Evolutionary conservation across 1,140 invertebrate genomes (phyloP), one percentile per base, ranked within the genome.

Genomic region (Zaprionus ornatus): DNA sequence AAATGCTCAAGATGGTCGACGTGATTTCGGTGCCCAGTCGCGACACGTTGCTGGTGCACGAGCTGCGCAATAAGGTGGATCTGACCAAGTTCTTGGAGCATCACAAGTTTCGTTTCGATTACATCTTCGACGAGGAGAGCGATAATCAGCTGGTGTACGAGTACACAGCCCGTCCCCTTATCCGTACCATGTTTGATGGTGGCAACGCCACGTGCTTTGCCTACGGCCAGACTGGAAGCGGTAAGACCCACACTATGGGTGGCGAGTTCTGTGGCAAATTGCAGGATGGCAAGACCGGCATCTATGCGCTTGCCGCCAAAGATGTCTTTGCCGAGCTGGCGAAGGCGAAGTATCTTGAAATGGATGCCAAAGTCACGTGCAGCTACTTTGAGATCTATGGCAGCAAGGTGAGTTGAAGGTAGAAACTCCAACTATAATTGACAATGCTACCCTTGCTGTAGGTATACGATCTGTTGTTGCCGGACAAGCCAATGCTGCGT

Each of bases 171-270:
- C 96, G 97, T 92, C 98, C 98, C 13, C 93, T 99, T 61, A 97
- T 99, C 59, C 95, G 97, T 80, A 98, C 97, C 60, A 96, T 99
- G 87, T 99, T 99, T 93, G 97, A 99, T 74, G 97, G 97, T 57
- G 98, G 98, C 21, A 99, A 98, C 97, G 98, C 98, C 29, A 99
- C 98, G n/a, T 99, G 98, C 93, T 99, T 99, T 94, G 98, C 98
- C 2, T 99, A 99, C 93, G 98, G 98, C 59, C 98, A 99, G 94
- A 98, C 98, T 6, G 98, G 97, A n/a, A 97, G 96, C 86, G 97
- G 97, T 27, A 98, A 98, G 93, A 98, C 97, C n/a, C 97, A 98
- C 93, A 97, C 97, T 15, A 97, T 97, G 97, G 97, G 97, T 40
- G 97, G 97, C 10, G 95, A 97, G 91, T 97, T 97, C 90, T 94